Evolutionary conservation across 2,797 vertebrate genomes (phyloP), one percentile per base, ranked within the genome.

Genomic region (Columba guinea): DNA sequence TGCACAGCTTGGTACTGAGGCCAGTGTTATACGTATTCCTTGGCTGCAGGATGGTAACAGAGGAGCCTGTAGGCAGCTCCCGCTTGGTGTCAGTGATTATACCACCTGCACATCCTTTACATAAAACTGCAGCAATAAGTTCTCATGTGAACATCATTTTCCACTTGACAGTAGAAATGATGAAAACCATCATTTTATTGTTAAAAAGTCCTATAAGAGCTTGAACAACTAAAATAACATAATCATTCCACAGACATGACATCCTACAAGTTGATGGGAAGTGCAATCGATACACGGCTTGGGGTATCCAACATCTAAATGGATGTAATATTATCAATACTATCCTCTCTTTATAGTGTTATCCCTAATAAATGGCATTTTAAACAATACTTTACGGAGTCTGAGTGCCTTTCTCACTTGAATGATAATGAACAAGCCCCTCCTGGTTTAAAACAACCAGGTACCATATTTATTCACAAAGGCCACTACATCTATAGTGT

Each of bases 301-400:
- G 9, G 5, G 10, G 4, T 35, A 60, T 20, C 18, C 10, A 35
- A 13, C 8, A 39, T 41, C 30, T 67, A 20, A 75, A 84, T 9
- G 12, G 2, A n/a, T 4, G 1, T 1, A 56, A 27, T 16, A 55
- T n/a, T 58, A 51, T 30, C 30, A 5, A 39, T 49, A 46, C 4
- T 35, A 9, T 30, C 28, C 24, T 49, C 5, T 77, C 37, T 68
- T 76, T 39, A 60, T 10, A 73, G 27, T 13, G 28, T 44, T 77
- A 19, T 39, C 11, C 65, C 28, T 39, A 52, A 60, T 23, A 62
- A 60, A 52, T 7, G 15, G 0, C 7, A 62, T 58, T 65, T 90
- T 35, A 62, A 64, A 11, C 17, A 69, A 35, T 39, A 27, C 2
- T 73, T 56, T 9, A 18, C 5, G 39, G 34, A 59, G 2, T 24